Base-by-base conservation (phyloP, 2,797 vertebrate genomes). In the Geotrypetes seraphini region DNA sequence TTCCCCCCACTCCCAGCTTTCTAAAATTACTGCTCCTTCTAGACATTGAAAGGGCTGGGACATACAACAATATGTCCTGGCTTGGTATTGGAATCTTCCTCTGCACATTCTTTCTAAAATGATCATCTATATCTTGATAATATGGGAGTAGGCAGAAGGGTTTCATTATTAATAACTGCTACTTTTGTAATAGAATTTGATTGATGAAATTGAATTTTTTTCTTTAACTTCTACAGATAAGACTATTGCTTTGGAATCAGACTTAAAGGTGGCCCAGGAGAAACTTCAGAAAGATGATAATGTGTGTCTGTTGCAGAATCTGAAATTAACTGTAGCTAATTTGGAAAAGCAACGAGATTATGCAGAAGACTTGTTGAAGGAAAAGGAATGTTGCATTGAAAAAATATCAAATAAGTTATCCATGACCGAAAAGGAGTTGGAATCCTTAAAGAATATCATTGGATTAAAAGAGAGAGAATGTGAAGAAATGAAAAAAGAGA, bases 201-300 rank as follows among this genome's bases (percentile, higher is more conserved):
- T n/a, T n/a, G n/a, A n/a, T n/a, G n/a, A n/a, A 15, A n/a, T 14
- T 27, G 16, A 1, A 13, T 32, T 27, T 3, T 42, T 10, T 34
- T 30, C 31, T 43, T 23, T 40, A 25, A 13, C 28, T 29, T 24
- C 46, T 52, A 13, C 39, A 96, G 94, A 48, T 24, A 92, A 90
- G 70, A 86, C 71, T 43, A 46, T 61, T 30, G 61, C 38, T 29
- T 86, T 89, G 50, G 63, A 63, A 10, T 64, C 60, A 14, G 73
- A 88, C 43, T 44, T 92, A 43, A 88, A 81, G 66, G 60, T 58
- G 33, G 64, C 94, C 41, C 47, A 73, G 57, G 73, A 80, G 15
- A 89, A 90, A 73, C 22, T 83, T 31, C 75, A 83, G 35, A 74
- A 69, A 36, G 83, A 90, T 53, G 78, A 71, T 45, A 76, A 52